Evolutionary conservation across 2,888 invertebrate species (phyloP).

Genomic region (Steinernema carpocapsae): DNA sequence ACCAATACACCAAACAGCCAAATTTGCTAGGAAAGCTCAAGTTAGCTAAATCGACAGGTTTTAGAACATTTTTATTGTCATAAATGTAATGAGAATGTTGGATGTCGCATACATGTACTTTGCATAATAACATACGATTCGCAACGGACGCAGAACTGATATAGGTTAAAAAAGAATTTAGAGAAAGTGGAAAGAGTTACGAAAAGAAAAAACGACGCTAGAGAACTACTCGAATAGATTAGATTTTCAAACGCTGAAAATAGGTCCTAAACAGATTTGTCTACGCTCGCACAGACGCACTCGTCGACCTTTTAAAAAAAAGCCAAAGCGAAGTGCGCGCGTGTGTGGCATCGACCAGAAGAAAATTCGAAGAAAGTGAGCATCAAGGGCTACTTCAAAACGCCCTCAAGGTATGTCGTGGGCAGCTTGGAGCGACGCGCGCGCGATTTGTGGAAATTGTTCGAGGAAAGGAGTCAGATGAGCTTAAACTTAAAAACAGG

Average conservation of each 20-base stretch:
- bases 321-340: no score
- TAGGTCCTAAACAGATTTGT: not conserved
- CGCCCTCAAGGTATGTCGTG: constrained; percentile 26
- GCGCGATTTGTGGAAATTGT: constrained; percentile 24
- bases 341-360: no score
- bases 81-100: constrained; percentile 19
- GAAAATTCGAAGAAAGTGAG: constrained; percentile 25
- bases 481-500: not conserved
- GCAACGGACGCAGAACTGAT: constrained; percentile 14
- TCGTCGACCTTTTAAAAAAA: no score
- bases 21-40: no score
- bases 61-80: constrained; percentile 16
- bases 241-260: not conserved
- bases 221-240: constrained; percentile 27
- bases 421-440: constrained; percentile 32
- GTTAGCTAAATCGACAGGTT: no score
- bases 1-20: no score
- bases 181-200: not conserved
- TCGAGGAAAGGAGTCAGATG: not conserved
- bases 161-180: not conserved
- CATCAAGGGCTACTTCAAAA: constrained; percentile 11
- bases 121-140: not conserved
- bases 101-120: not conserved
- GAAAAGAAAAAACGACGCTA: not conserved
- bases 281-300: no score